phyloP scores from a whole-genome alignment of 2,113 vertebrate species.

The Naja naja region DNA sequence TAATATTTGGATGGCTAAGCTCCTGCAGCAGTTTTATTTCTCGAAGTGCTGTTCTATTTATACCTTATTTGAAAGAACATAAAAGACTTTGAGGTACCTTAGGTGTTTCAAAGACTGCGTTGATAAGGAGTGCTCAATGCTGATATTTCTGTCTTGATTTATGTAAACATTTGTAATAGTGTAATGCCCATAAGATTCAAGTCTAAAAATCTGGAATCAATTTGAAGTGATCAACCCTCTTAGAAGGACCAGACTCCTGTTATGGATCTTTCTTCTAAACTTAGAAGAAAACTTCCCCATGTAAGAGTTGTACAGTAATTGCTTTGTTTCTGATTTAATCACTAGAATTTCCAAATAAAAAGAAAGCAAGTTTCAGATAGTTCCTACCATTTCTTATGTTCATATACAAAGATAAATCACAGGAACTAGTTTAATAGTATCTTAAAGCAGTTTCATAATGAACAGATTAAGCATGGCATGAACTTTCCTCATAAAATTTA shows the following conservation, averaged over 20 bases:
- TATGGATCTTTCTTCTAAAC: neutral
- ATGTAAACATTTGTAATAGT: neutral
- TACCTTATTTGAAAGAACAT: conserved; percentile 72
- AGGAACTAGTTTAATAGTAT: neutral
- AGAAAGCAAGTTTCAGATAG: neutral
- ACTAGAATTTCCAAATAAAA: neutral
- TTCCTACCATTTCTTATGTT: neutral
- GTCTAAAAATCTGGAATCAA: neutral
- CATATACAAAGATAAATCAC: neutral
- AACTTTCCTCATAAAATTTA: neutral
- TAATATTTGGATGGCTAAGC: conserved; percentile 94
- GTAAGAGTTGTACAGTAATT: neutral
- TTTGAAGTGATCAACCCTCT: neutral
- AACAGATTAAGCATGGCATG: neutral
- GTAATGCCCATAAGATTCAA: neutral
- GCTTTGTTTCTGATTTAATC: neutral
- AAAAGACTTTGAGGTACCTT: neutral
- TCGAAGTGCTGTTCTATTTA: conserved; percentile 95
- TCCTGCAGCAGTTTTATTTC: conserved; percentile 97
- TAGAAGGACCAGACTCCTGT: neutral
- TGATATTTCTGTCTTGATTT: neutral
- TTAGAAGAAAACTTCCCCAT: neutral
- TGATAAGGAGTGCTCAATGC: neutral
- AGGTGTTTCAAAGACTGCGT: neutral
- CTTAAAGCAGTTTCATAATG: neutral